Evolutionary conservation across 1,140 invertebrate genomes (phyloP), one percentile per base, ranked within the genome.

Genomic region (Muscidifurax raptorellus): DNA sequence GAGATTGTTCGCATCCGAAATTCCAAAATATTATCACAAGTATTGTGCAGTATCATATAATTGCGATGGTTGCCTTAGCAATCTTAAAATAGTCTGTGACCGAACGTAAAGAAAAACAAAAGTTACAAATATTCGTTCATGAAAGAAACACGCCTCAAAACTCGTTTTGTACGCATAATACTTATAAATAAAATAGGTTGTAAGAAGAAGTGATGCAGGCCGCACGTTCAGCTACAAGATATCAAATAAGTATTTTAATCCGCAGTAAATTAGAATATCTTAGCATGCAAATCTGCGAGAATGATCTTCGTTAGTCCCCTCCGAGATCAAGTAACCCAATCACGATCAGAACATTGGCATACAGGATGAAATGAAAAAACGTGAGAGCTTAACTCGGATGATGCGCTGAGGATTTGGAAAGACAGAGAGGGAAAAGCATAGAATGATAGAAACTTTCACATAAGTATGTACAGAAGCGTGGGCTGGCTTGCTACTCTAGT

Each of bases 401-500:
- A 74, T 64, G 32, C 30, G 47, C 27, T 6, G 69, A 66, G 77
- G 69, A 84, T 84, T 80, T 74, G 77, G 44, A 72, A 74, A 28
- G 28, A 69, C 12, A 74, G 40, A 25, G 25, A 47, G 66, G 25
- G 66, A 69, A 27, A 69, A 30, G 22, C 25, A 69, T 12, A 69
- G n/a, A n/a, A n/a, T n/a, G n/a, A n/a, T n/a, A n/a, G 66, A 69
- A 30, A 30, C 25, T 30, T 69, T 30, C 28, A 69, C 28, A 30
- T 69, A 69, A 27, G 28, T 69, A 30, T 27, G 67, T 28, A 67
- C 15, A 30, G n/a, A 10, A 36, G 28, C 44, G 47, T 64, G 77
- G 76, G 86, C 88, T 88, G 87, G 87, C 88, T 89, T 90, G 87
- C 87, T 84, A 86, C 88, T 88, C 87, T 88, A 82, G 91, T 91